Percentiles rank a stretch among this genome's conserved stretches.
These are phyloP conservation scores for Glandiceps talaboti DNA, from an alignment of 53 echinoderm and acorn worm species.

Conservation along the genomic window DNA sequence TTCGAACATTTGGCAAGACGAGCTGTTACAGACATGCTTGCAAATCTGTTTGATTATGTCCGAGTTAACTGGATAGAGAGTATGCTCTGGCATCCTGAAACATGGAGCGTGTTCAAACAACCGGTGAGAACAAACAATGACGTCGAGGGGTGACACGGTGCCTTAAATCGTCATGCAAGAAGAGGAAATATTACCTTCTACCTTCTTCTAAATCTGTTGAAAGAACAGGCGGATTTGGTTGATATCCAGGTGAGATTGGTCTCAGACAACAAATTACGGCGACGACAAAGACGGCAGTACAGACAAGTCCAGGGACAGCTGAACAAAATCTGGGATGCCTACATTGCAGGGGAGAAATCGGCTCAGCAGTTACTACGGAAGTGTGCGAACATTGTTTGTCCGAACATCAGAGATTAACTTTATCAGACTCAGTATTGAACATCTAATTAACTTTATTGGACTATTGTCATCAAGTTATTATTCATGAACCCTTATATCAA, in stretches of 20 bases:
- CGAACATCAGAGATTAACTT: too few relatives aligned
- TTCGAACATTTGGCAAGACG: slow-evolving; percentile 11
- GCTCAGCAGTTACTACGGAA: too few relatives aligned
- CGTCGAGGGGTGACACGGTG: slow-evolving; percentile 9
- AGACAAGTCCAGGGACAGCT: too few relatives aligned
- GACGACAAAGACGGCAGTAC: too few relatives aligned
- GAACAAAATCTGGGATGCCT: too few relatives aligned
- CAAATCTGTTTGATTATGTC: slow-evolving; percentile 18
- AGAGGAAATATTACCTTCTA: background rate
- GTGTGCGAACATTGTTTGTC: too few relatives aligned
- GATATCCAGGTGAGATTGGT: background rate
- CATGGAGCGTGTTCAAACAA: slow-evolving; percentile 19
- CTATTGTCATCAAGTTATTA: too few relatives aligned
- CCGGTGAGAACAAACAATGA: slow-evolving; percentile 22
- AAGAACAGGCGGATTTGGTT: background rate
- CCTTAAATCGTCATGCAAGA: background rate
- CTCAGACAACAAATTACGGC: background rate
- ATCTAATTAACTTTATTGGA: too few relatives aligned
- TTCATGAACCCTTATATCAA: too few relatives aligned
- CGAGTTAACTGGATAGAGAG: slow-evolving; percentile 9
- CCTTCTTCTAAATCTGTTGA: background rate
- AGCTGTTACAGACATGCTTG: slow-evolving; percentile 3
- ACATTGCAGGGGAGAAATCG: too few relatives aligned
- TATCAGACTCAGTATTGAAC: too few relatives aligned
- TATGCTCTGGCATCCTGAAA: slow-evolving; percentile 10